Conservation (phyloP, 2,888 invertebrate species). For the Euproctis similis region DNA sequence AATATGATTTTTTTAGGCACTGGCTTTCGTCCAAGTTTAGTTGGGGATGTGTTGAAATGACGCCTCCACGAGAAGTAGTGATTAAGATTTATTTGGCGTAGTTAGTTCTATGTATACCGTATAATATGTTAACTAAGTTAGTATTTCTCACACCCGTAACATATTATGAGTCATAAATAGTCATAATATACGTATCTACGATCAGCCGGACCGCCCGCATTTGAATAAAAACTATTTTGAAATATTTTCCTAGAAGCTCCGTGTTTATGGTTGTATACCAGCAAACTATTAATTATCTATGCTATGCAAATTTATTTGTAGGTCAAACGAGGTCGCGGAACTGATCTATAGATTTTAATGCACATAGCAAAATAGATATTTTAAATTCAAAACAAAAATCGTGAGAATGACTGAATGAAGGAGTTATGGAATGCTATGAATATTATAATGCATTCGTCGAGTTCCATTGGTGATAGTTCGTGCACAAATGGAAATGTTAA, state of each 20-base stretch:
- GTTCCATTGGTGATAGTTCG: constrained; percentile 28
- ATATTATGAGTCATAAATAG: constrained; percentile 61
- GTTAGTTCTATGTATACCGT: too few relatives aligned
- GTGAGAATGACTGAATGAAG: background rate
- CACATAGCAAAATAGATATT: too few relatives aligned
- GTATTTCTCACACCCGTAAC: constrained; percentile 63
- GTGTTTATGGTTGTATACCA: constrained; percentile 31
- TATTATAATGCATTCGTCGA: constrained; percentile 26
- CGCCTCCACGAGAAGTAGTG: too few relatives aligned
- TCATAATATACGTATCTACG: too few relatives aligned
- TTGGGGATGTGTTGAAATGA: constrained; percentile 41
- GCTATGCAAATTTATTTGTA: constrained; percentile 33
- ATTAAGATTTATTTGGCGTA: too few relatives aligned
- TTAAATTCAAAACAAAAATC: too few relatives aligned
- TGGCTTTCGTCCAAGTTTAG: constrained; percentile 59
- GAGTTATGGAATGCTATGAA: constrained; percentile 24
- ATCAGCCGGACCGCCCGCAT: constrained; percentile 55
- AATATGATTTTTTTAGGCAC: constrained; percentile 54
- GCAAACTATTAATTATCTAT: constrained; percentile 39
- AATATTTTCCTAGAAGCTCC: constrained; percentile 44
- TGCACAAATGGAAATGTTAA: constrained; percentile 32
- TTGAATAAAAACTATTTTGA: constrained; percentile 49
- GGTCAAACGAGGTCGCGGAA: constrained; percentile 34
- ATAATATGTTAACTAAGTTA: too few relatives aligned
- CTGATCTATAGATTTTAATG: too few relatives aligned